phyloP scores from a whole-genome alignment of 2,113 vertebrate species.

The Spilogale gracilis region DNA sequence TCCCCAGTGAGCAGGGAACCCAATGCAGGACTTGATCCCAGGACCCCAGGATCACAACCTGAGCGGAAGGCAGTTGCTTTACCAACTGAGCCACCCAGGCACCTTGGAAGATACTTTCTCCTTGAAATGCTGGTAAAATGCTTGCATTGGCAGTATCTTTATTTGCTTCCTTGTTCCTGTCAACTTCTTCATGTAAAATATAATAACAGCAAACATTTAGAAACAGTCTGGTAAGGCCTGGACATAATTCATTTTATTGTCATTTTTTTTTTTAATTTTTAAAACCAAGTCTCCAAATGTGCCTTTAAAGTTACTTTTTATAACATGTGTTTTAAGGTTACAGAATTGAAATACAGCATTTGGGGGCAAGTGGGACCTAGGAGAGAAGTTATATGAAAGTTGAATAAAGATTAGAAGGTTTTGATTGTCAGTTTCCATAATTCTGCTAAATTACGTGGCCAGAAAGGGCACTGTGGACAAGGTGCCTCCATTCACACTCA shows the following conservation, averaged over 20 bases:
- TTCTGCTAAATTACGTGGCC: background rate
- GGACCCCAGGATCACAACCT: too few relatives aligned
- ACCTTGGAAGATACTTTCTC: conserved; percentile 61
- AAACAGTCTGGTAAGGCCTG: conserved; percentile 73
- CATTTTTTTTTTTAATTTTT: conserved; percentile 38
- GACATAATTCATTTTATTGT: conserved; percentile 78
- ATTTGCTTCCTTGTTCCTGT: conserved; percentile 81
- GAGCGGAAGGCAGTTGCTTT: too few relatives aligned
- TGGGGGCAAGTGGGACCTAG: background rate
- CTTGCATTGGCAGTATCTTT: conserved; percentile 76
- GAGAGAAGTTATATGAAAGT: background rate
- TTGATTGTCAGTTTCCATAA: conserved; percentile 26
- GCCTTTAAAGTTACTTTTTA: conserved; percentile 39
- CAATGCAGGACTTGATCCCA: too few relatives aligned
- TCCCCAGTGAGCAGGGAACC: too few relatives aligned
- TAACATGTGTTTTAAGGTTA: background rate
- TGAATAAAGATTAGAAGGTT: background rate
- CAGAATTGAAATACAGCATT: conserved; percentile 7
- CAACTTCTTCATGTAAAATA: conserved; percentile 80
- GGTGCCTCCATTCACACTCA: background rate
- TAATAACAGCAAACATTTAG: conserved; percentile 79
- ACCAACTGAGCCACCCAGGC: too few relatives aligned
- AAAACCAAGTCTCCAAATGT: conserved; percentile 49
- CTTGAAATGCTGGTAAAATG: conserved; percentile 79
- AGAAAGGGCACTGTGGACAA: background rate